Evolutionary conservation across 2,113 vertebrate species (phyloP).

Genomic region (Albula goreensis): DNA sequence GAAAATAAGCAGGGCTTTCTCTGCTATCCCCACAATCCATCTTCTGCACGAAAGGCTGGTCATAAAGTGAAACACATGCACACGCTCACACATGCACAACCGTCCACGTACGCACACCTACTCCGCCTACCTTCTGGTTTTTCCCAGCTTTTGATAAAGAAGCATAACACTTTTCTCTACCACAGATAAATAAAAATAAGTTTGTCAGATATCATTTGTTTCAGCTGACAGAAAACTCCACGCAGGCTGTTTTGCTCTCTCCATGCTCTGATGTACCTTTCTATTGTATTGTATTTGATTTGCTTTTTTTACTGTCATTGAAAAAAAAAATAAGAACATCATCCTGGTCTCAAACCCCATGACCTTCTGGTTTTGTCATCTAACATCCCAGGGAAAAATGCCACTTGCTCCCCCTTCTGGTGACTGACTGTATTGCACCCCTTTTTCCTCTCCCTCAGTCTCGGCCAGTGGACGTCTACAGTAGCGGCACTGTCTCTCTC

Average conservation of each 20-base stretch:
- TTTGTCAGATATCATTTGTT: not conserved
- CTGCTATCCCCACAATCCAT: constrained; percentile 48
- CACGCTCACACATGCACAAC: constrained; percentile 12
- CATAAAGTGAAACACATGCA: constrained; percentile 35
- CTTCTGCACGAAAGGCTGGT: constrained; percentile 41
- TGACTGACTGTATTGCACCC: not conserved
- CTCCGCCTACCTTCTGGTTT: not conserved
- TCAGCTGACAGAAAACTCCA: not conserved
- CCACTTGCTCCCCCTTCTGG: constrained; percentile 2
- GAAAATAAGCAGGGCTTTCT: constrained; percentile 46
- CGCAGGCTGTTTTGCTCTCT: not conserved
- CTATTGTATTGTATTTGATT: not conserved
- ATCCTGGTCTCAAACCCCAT: not conserved
- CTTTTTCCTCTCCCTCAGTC: not conserved
- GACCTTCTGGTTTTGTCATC: not conserved
- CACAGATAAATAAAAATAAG: not conserved
- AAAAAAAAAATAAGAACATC: not conserved
- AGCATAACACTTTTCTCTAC: not conserved
- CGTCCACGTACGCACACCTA: not conserved
- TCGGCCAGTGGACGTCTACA: not conserved
- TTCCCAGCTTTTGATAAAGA: not conserved
- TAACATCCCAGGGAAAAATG: not conserved
- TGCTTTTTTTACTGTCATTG: not conserved
- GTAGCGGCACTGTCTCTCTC: not conserved
- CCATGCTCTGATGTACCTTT: no score